Evolutionary conservation across 2,888 invertebrate species (phyloP).

Genomic region (Acanthosepion pharaonis): DNA sequence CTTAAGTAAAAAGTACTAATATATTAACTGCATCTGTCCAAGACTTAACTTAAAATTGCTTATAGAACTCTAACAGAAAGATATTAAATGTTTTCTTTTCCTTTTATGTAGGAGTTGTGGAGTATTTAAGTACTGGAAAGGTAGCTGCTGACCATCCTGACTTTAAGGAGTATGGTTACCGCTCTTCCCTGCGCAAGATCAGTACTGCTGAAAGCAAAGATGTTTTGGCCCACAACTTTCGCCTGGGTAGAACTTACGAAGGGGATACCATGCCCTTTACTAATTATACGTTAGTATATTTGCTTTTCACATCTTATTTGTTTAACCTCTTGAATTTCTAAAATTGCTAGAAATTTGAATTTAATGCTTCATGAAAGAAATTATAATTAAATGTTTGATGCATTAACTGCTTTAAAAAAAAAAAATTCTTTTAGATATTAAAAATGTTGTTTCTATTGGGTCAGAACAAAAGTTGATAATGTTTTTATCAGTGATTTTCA

Average conservation of each 20-base stretch:
- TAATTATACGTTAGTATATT: constrained; percentile 90
- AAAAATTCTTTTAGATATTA: too few species aligned
- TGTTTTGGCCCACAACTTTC: constrained; percentile 92
- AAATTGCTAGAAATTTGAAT: too few species aligned
- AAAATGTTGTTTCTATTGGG: too few species aligned
- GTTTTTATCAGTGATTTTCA: too few species aligned
- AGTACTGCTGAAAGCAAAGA: constrained; percentile 76
- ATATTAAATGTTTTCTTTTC: constrained; percentile 34
- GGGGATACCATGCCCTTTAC: constrained; percentile 96
- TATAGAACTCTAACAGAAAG: background rate
- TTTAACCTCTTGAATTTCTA: too few species aligned
- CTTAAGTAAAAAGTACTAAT: background rate
- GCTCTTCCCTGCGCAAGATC: constrained; percentile 90
- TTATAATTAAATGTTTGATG: too few species aligned
- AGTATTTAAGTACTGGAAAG: constrained; percentile 92
- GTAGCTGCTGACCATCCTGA: constrained; percentile 94
- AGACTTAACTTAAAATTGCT: background rate
- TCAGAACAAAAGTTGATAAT: too few species aligned
- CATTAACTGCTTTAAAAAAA: too few species aligned
- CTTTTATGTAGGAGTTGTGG: constrained; percentile 86
- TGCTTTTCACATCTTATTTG: background rate
- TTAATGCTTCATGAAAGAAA: too few species aligned
- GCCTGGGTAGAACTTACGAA: constrained; percentile 94
- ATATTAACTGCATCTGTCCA: too few species aligned
- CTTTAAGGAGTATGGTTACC: constrained; percentile 96